A percentile compares a stretch with the other conserved stretches of the same genome.
phyloP scores from a whole-genome alignment of 2,888 invertebrate genomes.

The Rhynchonema sp. region DNA sequence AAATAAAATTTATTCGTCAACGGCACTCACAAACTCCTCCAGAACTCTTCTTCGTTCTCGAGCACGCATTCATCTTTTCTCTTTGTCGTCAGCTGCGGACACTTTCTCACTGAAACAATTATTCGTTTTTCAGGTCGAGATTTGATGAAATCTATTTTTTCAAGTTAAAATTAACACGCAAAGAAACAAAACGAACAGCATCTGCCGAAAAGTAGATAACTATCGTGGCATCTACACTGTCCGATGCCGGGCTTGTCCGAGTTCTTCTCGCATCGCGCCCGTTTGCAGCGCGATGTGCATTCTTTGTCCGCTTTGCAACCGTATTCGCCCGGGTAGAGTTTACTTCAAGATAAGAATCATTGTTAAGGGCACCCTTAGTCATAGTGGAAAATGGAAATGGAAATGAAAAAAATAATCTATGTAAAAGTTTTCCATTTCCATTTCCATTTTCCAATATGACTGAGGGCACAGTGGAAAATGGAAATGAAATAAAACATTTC shows the following conservation, averaged over 20 bases:
- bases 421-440: no score
- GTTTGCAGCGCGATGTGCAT: constrained; percentile 18
- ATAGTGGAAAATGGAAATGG: no score
- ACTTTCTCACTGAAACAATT: constrained; percentile 16
- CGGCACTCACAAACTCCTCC: constrained; percentile 11
- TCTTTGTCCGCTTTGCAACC: constrained; percentile 19
- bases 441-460: no score
- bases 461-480: no score
- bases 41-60: constrained; percentile 22
- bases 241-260: constrained; percentile 17
- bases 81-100: constrained; percentile 20
- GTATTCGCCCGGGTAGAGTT: constrained; percentile 24
- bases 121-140: neutral
- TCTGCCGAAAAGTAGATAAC: constrained; percentile 20
- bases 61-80: constrained; percentile 20
- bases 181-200: constrained; percentile 15
- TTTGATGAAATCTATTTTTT: neutral
- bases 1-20: no score
- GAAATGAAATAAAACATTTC: no score
- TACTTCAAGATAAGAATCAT: constrained; percentile 15
- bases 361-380: no score
- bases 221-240: constrained; percentile 21
- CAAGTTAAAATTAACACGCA: neutral
- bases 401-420: no score
- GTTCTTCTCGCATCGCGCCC: constrained; percentile 19